Base-by-base conservation (phyloP, 2,113 vertebrate genomes). In the Accipiter cooperii region DNA sequence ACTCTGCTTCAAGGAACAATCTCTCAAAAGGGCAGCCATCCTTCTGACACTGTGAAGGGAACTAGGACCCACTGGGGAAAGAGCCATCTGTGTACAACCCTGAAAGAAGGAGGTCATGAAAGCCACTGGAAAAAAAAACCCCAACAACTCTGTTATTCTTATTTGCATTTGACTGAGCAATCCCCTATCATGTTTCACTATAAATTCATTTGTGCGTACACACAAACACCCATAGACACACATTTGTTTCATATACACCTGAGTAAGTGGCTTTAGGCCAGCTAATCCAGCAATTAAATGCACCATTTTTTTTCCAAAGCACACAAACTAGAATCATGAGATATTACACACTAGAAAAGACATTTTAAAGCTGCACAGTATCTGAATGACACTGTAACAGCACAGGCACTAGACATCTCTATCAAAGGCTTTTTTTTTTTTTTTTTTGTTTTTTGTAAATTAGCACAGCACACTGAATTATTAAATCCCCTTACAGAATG, bases 381-480 rank as follows among this genome's bases (percentile, higher is more conserved):
- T 66, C 71, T 83, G 58, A 86, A 84, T 40, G 74, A 77, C 44
- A 77, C 54, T 38, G 25, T 36, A 95, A 89, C 24, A 92, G 36
- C 63, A 84, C 54, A 96, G 69, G 46, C 75, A 46, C 36, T 49
- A 83, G 63, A 77, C 25, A 65, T n/a, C 51, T 58, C 84, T 70
- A 66, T 70, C 80, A 91, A 94, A 95, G 64, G 36, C 22, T 12
- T 47, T 36, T 47, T 49, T 61, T 64, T 49, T 61, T 64, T 42
- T 42, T 44, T 61, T 64, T 75, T 64, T 85, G n/a, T 75, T 52
- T 52, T 52, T 33, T 3, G 19, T 61, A 77, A 91, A 69, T 81
- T 20, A 95, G 73, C 87, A 87, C 47, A 89, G 91, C 42, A 57
- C 51, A 51, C 73, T 90, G 76, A 94, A 94, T 97, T 94, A 87